Conservation (phyloP, 92 coral and sea anemone genomes). For the Anthopleura xanthogrammica region DNA sequence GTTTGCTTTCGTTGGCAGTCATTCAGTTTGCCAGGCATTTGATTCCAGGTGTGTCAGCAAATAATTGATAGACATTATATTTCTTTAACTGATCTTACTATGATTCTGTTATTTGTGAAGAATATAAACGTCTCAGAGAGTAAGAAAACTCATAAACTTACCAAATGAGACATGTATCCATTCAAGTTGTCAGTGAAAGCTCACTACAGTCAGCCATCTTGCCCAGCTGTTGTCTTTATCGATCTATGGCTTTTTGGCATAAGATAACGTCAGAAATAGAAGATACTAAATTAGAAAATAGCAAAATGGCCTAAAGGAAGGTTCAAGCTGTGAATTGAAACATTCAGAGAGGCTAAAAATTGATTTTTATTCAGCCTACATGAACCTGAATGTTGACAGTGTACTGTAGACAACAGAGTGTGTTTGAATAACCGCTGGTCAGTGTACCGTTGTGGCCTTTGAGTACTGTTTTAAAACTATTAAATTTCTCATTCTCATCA, state of each 20-base stretch:
- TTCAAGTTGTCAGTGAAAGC: slow-evolving; percentile 14
- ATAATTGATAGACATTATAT: no score
- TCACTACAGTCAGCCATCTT: neutral
- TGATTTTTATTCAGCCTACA: neutral
- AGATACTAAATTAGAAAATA: neutral
- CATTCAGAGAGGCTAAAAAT: neutral
- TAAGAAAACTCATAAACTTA: slow-evolving; percentile 10
- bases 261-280: neutral
- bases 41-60: no score
- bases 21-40: no score
- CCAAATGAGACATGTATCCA: slow-evolving; percentile 80
- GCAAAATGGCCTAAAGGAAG: neutral
- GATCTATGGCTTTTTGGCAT: neutral
- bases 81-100: neutral
- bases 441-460: neutral
- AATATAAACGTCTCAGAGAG: neutral
- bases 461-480: neutral
- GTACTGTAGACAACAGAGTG: neutral
- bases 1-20: no score
- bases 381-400: neutral
- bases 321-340: neutral
- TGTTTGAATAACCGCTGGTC: neutral
- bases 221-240: slow-evolving; percentile 1
- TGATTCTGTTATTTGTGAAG: neutral
- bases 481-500: neutral